These are phyloP conservation scores for Lutjanus argentimaculatus DNA, from an alignment of 2,797 vertebrate species.

Conservation along the genomic window DNA sequence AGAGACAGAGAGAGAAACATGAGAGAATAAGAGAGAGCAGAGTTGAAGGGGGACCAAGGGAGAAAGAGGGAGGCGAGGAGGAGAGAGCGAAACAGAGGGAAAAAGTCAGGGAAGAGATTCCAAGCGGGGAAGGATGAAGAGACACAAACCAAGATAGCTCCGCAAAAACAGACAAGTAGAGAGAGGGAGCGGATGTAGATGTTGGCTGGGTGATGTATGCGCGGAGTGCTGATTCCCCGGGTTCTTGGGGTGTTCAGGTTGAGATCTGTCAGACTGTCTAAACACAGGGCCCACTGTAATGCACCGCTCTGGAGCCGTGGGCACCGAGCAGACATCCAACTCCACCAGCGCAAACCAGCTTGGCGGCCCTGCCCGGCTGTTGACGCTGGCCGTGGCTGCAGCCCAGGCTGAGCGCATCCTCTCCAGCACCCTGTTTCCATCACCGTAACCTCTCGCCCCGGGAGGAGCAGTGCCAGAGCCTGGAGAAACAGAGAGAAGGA, in stretches of 20 bases:
- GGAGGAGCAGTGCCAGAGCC: slow-evolving; percentile 47
- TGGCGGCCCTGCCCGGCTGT: slow-evolving; percentile 41
- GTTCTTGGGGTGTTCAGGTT: slow-evolving; percentile 78
- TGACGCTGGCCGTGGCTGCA: not conserved
- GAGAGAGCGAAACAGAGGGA: slow-evolving; percentile 47
- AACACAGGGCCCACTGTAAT: slow-evolving; percentile 75
- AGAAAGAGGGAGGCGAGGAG: slow-evolving; percentile 48
- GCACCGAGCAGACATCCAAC: slow-evolving; percentile 59
- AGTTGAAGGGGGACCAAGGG: slow-evolving; percentile 73
- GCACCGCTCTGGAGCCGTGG: slow-evolving; percentile 62
- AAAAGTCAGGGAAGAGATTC: slow-evolving; percentile 70
- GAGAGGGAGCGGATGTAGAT: slow-evolving; percentile 74
- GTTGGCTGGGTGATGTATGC: slow-evolving; percentile 75
- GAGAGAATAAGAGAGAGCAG: slow-evolving; percentile 82
- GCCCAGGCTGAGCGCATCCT: slow-evolving; percentile 40
- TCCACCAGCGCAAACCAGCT: slow-evolving; percentile 54
- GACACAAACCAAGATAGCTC: slow-evolving; percentile 70
- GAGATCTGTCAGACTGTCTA: slow-evolving; percentile 84
- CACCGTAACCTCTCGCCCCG: slow-evolving; percentile 50
- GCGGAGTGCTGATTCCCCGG: slow-evolving; percentile 67
- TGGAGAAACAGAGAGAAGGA: slow-evolving; percentile 55
- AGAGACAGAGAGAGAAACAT: slow-evolving; percentile 77
- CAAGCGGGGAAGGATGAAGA: slow-evolving; percentile 75
- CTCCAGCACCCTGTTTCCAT: slow-evolving; percentile 39
- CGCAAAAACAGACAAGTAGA: slow-evolving; percentile 69